Evolutionary conservation across 2,797 vertebrate genomes (phyloP).

Genomic region (Amphiprion clarkii): DNA sequence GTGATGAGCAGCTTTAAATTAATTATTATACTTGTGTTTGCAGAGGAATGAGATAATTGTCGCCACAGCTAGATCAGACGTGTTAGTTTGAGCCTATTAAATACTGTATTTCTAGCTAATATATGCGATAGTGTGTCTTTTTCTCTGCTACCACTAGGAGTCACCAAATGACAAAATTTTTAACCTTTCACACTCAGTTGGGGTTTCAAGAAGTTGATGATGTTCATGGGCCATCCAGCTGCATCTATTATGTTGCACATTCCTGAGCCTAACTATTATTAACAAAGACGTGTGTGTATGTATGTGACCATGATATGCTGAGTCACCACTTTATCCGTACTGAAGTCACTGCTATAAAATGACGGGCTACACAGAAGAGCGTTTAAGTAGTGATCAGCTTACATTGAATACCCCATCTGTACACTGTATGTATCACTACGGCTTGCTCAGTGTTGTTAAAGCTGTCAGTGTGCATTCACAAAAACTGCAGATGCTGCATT

Average conservation of each 20-base stretch:
- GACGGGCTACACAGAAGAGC: background rate
- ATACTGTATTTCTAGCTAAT: too few relatives aligned
- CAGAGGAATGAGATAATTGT: too few relatives aligned
- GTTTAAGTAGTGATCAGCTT: slow-evolving; percentile 5
- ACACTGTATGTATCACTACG: background rate
- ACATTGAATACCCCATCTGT: background rate
- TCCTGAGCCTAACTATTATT: background rate
- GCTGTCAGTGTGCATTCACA: slow-evolving; percentile 26
- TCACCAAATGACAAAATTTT: background rate
- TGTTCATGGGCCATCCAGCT: background rate
- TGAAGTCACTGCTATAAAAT: background rate
- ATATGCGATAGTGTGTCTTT: background rate
- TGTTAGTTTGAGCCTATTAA: too few relatives aligned
- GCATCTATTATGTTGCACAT: background rate
- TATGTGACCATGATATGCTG: background rate
- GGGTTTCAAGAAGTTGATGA: background rate
- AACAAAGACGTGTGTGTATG: too few relatives aligned
- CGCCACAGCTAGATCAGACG: too few relatives aligned
- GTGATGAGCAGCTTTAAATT: too few relatives aligned
- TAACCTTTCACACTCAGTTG: too few relatives aligned
- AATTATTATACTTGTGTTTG: too few relatives aligned
- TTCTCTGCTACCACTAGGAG: background rate
- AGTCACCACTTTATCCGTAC: background rate
- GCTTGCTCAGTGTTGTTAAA: slow-evolving; percentile 6
- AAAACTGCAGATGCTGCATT: slow-evolving; percentile 1